These are phyloP conservation scores for Camelus bactrianus DNA, from an alignment of 2,113 vertebrate species.

Conservation along the genomic window DNA sequence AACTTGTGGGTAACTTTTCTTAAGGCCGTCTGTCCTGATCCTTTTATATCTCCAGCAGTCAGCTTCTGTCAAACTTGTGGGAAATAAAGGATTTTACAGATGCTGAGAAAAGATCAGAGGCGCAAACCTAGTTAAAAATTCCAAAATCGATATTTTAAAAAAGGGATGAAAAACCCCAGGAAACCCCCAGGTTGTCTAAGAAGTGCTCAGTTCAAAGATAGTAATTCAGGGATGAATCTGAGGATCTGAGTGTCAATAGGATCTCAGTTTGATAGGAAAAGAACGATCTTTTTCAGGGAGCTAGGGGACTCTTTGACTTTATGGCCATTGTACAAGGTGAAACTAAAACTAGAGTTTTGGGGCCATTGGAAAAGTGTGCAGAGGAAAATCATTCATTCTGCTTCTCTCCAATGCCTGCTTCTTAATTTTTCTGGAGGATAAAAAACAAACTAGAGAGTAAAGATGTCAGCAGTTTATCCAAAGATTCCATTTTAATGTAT, in stretches of 20 bases:
- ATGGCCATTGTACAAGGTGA: constrained; percentile 85
- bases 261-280: constrained; percentile 85
- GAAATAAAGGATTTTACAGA: constrained; percentile 87
- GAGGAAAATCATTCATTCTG: constrained; percentile 25
- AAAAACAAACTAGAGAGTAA: constrained; percentile 4
- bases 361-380: background rate
- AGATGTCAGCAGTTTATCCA: background rate
- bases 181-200: constrained; percentile 87
- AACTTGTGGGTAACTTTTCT: constrained; percentile 64
- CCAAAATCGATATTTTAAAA: constrained; percentile 89
- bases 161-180: constrained; percentile 85
- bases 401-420: background rate
- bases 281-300: constrained; percentile 78
- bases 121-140: constrained; percentile 89
- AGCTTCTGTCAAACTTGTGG: constrained; percentile 84
- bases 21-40: constrained; percentile 66
- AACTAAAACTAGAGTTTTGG: constrained; percentile 60
- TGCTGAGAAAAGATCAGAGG: constrained; percentile 90
- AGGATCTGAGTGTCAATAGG: constrained; percentile 90
- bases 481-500: constrained; percentile 61
- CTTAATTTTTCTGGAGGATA: constrained; percentile 34
- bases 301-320: constrained; percentile 83
- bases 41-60: constrained; percentile 84
- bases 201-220: constrained; percentile 90
- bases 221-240: constrained; percentile 85